Conservation (phyloP, 2,113 vertebrate genomes). For the Nycticorax nycticorax region DNA sequence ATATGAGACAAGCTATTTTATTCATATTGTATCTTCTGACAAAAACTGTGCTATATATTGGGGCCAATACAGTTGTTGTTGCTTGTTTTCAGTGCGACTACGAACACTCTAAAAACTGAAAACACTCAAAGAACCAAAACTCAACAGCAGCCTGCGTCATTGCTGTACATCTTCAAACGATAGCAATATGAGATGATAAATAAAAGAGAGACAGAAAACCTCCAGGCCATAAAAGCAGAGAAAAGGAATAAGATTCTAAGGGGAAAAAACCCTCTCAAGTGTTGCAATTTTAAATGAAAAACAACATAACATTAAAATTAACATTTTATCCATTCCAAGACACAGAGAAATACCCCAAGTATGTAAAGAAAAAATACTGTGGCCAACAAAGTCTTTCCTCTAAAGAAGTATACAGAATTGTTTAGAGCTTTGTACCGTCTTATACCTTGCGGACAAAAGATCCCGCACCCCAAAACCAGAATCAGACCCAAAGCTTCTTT, state of each 20-base stretch:
- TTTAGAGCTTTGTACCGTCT: background rate
- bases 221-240: slow-evolving; percentile 26
- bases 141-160: slow-evolving; percentile 31
- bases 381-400: background rate
- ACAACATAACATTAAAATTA: background rate
- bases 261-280: background rate
- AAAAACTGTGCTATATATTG: background rate
- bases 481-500: background rate
- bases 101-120: slow-evolving; percentile 47
- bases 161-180: slow-evolving; percentile 38
- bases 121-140: slow-evolving; percentile 28
- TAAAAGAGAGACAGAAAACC: slow-evolving; percentile 25
- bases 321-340: background rate
- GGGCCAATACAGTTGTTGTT: background rate
- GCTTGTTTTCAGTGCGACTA: background rate
- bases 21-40: background rate
- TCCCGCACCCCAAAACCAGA: background rate
- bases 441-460: background rate
- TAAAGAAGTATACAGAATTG: background rate
- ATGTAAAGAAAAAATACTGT: background rate
- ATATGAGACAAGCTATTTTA: background rate
- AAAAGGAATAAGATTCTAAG: background rate
- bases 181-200: slow-evolving; percentile 23
- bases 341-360: background rate
- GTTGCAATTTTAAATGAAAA: slow-evolving; percentile 41